phyloP scores from a whole-genome alignment of 2,888 invertebrate genomes.

The Drosophila nigricruria region DNA sequence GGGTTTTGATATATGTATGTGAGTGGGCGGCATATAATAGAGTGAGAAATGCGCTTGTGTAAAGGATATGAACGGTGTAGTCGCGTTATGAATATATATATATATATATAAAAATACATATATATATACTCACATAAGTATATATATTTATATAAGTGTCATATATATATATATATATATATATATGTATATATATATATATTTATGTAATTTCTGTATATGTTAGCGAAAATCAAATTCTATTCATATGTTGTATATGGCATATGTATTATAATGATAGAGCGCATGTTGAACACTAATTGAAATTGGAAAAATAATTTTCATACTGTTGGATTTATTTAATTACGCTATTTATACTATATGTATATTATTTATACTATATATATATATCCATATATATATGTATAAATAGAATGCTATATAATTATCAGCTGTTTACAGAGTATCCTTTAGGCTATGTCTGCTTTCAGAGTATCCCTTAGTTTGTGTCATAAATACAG shows the following conservation, averaged over 20 bases:
- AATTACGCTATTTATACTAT: neutral
- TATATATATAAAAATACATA: constrained; percentile 17
- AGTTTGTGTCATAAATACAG: no score
- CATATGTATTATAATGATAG: constrained; percentile 28
- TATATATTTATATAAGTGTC: neutral
- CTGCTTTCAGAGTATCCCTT: neutral
- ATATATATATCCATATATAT: no score
- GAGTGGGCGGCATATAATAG: constrained; percentile 56
- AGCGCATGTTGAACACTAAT: constrained; percentile 21
- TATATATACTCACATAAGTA: constrained; percentile 14
- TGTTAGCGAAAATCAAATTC: constrained; percentile 41
- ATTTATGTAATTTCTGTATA: constrained; percentile 11
- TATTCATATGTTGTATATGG: constrained; percentile 17
- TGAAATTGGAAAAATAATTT: constrained; percentile 15
- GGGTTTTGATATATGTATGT: constrained; percentile 18
- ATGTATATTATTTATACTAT: no score
- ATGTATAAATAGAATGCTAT: no score
- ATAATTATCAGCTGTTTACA: no score
- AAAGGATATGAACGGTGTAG: constrained; percentile 73
- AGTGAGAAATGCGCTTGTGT: constrained; percentile 70
- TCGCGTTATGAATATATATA: constrained; percentile 76
- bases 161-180: constrained; percentile 32
- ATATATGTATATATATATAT: constrained; percentile 3
- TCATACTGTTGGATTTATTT: neutral
- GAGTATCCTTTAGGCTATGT: neutral